These are phyloP conservation scores for Plebejus melissa DNA, from an alignment of 2,888 invertebrate genomes.

Conservation along the genomic window DNA sequence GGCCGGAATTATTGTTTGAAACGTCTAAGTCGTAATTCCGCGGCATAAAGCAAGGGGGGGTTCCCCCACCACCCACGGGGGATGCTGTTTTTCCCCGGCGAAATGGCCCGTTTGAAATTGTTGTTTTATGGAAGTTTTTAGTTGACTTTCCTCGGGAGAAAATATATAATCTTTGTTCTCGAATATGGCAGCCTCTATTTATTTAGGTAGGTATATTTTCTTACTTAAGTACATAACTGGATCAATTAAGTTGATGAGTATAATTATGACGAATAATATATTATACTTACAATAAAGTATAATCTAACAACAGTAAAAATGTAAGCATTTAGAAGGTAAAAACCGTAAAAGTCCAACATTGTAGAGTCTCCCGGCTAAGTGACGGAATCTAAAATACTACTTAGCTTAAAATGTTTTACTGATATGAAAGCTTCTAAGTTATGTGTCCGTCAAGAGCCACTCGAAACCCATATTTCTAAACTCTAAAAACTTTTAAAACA, in stretches of 20 bases:
- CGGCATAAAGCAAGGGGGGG: conserved; percentile 72
- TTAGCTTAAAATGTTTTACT: conserved; percentile 3
- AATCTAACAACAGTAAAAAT: neutral
- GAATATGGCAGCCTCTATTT: conserved; percentile 35
- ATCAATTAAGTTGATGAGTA: neutral
- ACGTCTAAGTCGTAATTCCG: conserved; percentile 79
- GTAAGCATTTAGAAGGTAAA: neutral
- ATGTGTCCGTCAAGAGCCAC: conserved; percentile 12
- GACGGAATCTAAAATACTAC: neutral
- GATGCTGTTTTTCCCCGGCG: conserved; percentile 76
- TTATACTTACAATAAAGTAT: neutral
- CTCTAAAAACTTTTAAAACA: conserved; percentile 10
- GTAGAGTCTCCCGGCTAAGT: neutral
- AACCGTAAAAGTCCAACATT: neutral
- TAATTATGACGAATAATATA: neutral
- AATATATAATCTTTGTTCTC: conserved; percentile 67
- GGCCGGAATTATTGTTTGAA: conserved; percentile 77
- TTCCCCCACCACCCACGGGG: conserved; percentile 50
- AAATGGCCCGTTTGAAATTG: conserved; percentile 79
- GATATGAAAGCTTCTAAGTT: conserved; percentile 3
- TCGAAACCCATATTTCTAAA: conserved; percentile 8
- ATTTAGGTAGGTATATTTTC: neutral
- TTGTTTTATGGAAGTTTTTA: conserved; percentile 79
- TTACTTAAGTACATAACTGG: neutral
- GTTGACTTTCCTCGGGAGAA: conserved; percentile 73